Evolutionary conservation across 2,888 invertebrate genomes (phyloP).

Genomic region (Copidosoma aretas): DNA sequence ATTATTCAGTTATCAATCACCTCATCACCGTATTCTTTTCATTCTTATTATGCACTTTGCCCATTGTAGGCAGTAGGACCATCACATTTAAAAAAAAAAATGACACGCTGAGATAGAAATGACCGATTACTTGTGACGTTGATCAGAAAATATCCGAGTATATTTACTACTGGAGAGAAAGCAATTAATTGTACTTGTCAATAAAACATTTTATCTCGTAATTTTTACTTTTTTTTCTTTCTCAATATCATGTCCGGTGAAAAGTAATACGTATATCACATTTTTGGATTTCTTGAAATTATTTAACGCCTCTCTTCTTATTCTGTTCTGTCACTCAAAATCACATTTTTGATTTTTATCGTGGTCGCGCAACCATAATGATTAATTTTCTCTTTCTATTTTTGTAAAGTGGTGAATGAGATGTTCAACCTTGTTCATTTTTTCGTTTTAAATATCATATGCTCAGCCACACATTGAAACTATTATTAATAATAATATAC

Average conservation of each 20-base stretch:
- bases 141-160: constrained; percentile 26
- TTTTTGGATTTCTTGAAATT: constrained; percentile 24
- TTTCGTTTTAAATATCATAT: not conserved
- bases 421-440: not conserved
- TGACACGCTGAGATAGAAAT: constrained; percentile 23
- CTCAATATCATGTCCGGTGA: constrained; percentile 30
- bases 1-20: constrained; percentile 39
- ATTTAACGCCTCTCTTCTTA: constrained; percentile 19
- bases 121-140: constrained; percentile 26
- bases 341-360: constrained; percentile 20
- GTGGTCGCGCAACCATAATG: constrained; percentile 6
- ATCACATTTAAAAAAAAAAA: constrained; percentile 49
- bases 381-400: constrained; percentile 6
- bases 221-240: constrained; percentile 24
- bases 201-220: constrained; percentile 32
- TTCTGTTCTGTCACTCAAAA: constrained; percentile 15
- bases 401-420: not conserved
- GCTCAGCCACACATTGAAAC: constrained; percentile 13
- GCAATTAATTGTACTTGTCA: constrained; percentile 31
- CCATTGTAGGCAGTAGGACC: constrained; percentile 53
- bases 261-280: constrained; percentile 39
- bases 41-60: constrained; percentile 57
- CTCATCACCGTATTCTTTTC: constrained; percentile 19
- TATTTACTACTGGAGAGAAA: constrained; percentile 17
- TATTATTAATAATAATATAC: constrained; percentile 12